Percentiles rank a stretch among this genome's conserved stretches.
These are phyloP conservation scores for Epinephelus malabaricus DNA, from an alignment of 2,797 vertebrate genomes.

Conservation along the genomic window DNA sequence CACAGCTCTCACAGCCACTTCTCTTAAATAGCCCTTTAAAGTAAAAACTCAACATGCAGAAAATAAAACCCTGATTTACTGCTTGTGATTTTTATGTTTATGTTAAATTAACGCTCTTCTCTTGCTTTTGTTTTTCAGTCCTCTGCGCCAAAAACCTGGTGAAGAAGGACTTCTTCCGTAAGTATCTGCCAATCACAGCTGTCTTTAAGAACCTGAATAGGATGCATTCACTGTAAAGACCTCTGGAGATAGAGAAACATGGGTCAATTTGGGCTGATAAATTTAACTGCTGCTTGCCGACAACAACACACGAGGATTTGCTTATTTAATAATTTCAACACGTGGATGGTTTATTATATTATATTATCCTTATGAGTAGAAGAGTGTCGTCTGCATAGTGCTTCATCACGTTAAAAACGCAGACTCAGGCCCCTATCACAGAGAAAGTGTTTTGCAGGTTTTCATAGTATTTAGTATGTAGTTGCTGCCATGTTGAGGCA, in stretches of 20 bases:
- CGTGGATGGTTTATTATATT: constrained; percentile 2
- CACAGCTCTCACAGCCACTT: constrained; percentile 23
- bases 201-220: constrained; percentile 25
- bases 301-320: not conserved
- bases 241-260: constrained; percentile 51
- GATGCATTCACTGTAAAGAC: constrained; percentile 31
- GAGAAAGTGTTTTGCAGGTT: no score
- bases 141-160: constrained; percentile 99
- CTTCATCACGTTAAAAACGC: not conserved
- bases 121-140: constrained; percentile 83
- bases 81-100: constrained; percentile 5
- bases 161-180: constrained; percentile 99
- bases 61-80: not conserved
- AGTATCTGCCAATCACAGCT: constrained; percentile 81
- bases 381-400: constrained; percentile 10
- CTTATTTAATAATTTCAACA: constrained; percentile 14
- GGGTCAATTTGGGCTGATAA: constrained; percentile 48
- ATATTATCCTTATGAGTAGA: not conserved
- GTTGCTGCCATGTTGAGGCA: no score
- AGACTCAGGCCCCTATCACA: not conserved
- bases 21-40: not conserved
- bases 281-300: not conserved
- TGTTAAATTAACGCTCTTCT: not conserved
- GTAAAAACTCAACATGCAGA: not conserved
- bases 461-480: no score